Evolutionary conservation across 2,797 vertebrate species (phyloP).

Genomic region (Syngnathus acus): DNA sequence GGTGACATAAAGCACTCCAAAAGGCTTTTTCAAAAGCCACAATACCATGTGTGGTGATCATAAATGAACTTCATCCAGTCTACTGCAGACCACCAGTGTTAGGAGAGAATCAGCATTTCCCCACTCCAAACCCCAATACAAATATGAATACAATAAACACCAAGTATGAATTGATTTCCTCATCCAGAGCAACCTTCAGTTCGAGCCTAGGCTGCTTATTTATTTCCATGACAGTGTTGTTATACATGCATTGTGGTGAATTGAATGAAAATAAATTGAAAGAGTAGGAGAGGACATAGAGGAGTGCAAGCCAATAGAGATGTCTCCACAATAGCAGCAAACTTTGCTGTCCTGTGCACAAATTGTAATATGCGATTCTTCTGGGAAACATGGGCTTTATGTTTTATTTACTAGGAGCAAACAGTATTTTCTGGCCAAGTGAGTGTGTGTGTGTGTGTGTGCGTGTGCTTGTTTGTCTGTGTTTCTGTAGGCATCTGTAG

Average conservation of each 20-base stretch:
- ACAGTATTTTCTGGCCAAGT: constrained; percentile 67
- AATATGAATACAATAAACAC: not conserved
- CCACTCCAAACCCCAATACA: no score
- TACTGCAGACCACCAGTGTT: not conserved
- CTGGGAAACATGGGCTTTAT: constrained; percentile 64
- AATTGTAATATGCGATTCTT: constrained; percentile 62
- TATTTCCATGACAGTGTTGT: constrained; percentile 11
- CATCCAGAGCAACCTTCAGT: not conserved
- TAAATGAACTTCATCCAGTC: constrained; percentile 30
- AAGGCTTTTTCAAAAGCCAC: constrained; percentile 11
- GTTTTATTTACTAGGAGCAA: constrained; percentile 86
- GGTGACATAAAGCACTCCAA: constrained; percentile 44
- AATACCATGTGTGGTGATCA: constrained; percentile 28
- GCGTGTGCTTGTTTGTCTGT: not conserved
- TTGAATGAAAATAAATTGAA: constrained; percentile 21
- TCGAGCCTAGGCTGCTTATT: not conserved
- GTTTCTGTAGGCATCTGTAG: not conserved
- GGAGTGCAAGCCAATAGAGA: constrained; percentile 12
- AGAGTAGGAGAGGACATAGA: not conserved
- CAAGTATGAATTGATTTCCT: not conserved
- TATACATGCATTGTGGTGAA: constrained; percentile 17
- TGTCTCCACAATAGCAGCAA: constrained; percentile 20
- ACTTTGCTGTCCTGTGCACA: constrained; percentile 66
- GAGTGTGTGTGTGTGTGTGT: constrained; percentile 10
- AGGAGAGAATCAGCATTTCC: no score